Conservation (phyloP, 2,888 invertebrate genomes). For the Heliconius ethilla region DNA sequence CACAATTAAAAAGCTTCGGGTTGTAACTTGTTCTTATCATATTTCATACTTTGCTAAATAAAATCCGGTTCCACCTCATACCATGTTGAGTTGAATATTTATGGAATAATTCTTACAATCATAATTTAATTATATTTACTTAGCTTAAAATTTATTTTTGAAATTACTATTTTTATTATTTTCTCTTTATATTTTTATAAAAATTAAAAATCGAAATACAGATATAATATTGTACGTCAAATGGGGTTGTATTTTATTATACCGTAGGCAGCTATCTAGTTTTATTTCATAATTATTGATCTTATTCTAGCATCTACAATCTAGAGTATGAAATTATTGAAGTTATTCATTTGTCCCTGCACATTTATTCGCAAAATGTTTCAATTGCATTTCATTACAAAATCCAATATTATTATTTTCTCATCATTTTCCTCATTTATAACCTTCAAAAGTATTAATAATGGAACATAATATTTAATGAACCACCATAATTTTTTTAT, state of each 20-base stretch:
- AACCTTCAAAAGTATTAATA: not conserved
- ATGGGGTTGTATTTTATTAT: not conserved
- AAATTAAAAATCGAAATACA: not conserved
- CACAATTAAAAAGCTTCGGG: slow-evolving; percentile 12
- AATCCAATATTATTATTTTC: not conserved
- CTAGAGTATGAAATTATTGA: not conserved
- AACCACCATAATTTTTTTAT: not conserved
- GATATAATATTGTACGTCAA: not conserved
- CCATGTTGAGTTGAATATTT: not conserved
- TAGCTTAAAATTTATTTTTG: not conserved
- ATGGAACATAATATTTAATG: not conserved
- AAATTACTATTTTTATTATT: not conserved
- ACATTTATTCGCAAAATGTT: too few relatives aligned
- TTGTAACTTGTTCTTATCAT: slow-evolving; percentile 10
- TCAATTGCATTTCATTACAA: too few relatives aligned
- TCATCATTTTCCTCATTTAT: not conserved
- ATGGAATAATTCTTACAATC: slow-evolving; percentile 2
- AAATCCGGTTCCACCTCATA: slow-evolving; percentile 16
- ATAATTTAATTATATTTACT: not conserved
- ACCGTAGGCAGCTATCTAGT: not conserved
- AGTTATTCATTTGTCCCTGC: too few relatives aligned
- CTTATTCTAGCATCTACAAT: too few relatives aligned
- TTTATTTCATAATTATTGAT: not conserved
- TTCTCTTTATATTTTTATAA: too few relatives aligned
- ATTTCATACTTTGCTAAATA: slow-evolving; percentile 5